These are phyloP conservation scores for Micronycteris hirsuta DNA, from an alignment of 2,113 vertebrate species.

Conservation along the genomic window DNA sequence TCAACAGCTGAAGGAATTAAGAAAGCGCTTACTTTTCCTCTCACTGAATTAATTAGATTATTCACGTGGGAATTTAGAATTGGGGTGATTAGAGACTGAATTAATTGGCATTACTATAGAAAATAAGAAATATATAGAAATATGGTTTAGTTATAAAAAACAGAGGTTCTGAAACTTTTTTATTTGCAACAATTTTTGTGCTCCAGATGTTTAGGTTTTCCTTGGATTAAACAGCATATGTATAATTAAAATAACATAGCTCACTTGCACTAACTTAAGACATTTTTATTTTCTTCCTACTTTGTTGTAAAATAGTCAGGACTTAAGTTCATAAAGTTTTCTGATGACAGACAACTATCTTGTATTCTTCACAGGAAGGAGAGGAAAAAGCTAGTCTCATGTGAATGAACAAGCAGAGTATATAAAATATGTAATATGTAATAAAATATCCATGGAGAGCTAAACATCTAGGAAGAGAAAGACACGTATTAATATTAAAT, in stretches of 20 bases:
- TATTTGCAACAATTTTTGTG: not conserved
- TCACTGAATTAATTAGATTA: not conserved
- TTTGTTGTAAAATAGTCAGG: not conserved
- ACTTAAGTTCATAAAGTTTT: not conserved
- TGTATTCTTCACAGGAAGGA: not conserved
- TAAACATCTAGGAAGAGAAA: not conserved
- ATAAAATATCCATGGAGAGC: not conserved
- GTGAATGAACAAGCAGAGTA: not conserved
- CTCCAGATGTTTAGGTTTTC: not conserved
- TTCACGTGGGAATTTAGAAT: not conserved
- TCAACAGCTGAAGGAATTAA: not conserved
- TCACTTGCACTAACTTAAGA: not conserved
- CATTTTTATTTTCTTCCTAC: not conserved
- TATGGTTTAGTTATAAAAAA: not conserved
- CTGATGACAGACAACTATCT: not conserved
- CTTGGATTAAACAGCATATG: not conserved
- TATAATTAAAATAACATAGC: not conserved
- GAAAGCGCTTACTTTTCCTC: not conserved
- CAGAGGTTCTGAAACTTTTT: not conserved
- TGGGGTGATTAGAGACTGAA: not conserved
- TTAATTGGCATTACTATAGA: not conserved
- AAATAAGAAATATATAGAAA: not conserved
- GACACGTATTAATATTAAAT: not conserved
- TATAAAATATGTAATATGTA: conserved; percentile 33
- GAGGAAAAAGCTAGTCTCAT: not conserved